These are phyloP conservation scores for Diploptera punctata DNA, from an alignment of 2,888 invertebrate genomes.

Conservation along the genomic window DNA sequence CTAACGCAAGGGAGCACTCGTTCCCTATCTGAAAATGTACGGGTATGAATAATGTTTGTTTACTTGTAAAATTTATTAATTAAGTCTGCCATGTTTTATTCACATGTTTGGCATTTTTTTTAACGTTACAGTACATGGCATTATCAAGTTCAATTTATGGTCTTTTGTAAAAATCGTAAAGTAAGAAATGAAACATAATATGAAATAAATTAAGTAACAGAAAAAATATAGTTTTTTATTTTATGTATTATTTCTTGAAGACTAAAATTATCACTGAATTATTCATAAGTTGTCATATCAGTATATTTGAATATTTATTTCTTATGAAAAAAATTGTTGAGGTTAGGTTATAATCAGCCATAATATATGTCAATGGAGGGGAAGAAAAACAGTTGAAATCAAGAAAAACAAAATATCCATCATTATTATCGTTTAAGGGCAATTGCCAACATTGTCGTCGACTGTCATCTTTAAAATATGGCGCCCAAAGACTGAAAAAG, in stretches of 20 bases:
- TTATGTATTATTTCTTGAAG: background rate
- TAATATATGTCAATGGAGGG: background rate
- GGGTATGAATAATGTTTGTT: too few species aligned
- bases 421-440: background rate
- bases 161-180: too few species aligned
- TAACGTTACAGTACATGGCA: too few species aligned
- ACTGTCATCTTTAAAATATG: background rate
- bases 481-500: slow-evolving; percentile 28
- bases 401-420: background rate
- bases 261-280: background rate
- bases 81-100: too few species aligned
- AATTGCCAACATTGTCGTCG: background rate
- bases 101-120: too few species aligned
- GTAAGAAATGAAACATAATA: too few species aligned
- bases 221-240: too few species aligned
- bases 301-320: background rate
- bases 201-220: too few species aligned
- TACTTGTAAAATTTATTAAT: too few species aligned
- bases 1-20: too few species aligned
- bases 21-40: too few species aligned
- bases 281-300: background rate
- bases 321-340: background rate
- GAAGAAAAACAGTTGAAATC: background rate
- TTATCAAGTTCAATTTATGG: too few species aligned
- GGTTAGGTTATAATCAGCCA: background rate